phyloP scores from a whole-genome alignment of 2,113 vertebrate species.

The Clarias gariepinus region DNA sequence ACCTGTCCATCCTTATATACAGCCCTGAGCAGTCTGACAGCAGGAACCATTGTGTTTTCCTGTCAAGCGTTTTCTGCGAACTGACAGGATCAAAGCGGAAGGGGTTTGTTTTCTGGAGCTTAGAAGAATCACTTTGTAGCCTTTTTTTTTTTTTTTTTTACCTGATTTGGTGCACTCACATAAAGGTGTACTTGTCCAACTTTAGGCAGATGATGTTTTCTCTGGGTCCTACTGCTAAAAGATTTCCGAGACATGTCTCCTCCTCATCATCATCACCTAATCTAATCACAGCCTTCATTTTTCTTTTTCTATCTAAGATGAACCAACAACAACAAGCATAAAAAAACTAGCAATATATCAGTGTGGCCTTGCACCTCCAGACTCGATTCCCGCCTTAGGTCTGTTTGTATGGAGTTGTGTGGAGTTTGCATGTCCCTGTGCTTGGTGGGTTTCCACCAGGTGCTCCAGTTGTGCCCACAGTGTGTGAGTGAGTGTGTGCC shows the following conservation, averaged over 20 bases:
- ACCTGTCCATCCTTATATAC: constrained; percentile 65
- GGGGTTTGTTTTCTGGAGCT: constrained; percentile 19
- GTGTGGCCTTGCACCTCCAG: no score
- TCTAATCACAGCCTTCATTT: neutral
- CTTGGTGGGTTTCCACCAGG: no score
- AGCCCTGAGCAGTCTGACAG: constrained; percentile 59
- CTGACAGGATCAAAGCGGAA: constrained; percentile 60
- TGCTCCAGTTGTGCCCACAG: no score
- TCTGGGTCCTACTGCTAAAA: constrained; percentile 75
- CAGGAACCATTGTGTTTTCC: constrained; percentile 68
- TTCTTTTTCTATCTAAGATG: neutral
- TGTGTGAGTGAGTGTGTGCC: no score
- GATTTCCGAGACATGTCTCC: constrained; percentile 18
- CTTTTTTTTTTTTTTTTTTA: constrained; percentile 58
- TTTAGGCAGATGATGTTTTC: constrained; percentile 44
- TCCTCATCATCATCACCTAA: neutral
- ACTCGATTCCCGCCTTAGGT: no score
- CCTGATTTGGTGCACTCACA: constrained; percentile 57
- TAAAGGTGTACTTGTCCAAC: constrained; percentile 65
- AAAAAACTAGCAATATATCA: neutral
- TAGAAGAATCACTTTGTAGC: constrained; percentile 57
- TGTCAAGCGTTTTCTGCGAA: constrained; percentile 67
- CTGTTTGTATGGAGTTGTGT: no score
- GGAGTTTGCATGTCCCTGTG: no score
- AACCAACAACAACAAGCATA: neutral